Base-by-base conservation (phyloP, 2,888 invertebrate genomes). In the Drosophila parthenogenetica region DNA sequence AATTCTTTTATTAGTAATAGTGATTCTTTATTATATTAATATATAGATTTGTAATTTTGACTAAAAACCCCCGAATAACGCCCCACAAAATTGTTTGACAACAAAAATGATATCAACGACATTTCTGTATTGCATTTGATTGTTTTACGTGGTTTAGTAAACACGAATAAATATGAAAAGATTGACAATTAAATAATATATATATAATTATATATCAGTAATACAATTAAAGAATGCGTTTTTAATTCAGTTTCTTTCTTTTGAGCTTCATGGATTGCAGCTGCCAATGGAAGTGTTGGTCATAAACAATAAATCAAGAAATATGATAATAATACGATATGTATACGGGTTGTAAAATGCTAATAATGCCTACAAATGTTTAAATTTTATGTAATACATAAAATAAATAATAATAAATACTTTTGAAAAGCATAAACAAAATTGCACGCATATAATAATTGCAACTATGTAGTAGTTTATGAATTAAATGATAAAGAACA, bases 391-490 rank as follows among this genome's bases (percentile, higher is more conserved):
- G 62, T 73, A 73, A 77, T 72, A 69, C 60, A 42, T 46, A 48
- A 39, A 88, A 84, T 85, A 85, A 86, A 88, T 85, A 89, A 68
- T 72, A 78, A 77, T 84, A 75, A 81, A 89, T 86, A 84, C 85
- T 84, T 86, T 86, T 89, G 59, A 75, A 87, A 86, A 86, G 85
- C 87, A 86, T 88, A 86, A 86, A 87, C 74, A 88, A 79, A 29
- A 86, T 86, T 86, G 85, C 85, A 86, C 85, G 53, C 75, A 69
- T 69, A 51, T 73, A 88, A 86, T 76, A 88, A 77, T 87, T 84
- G 85, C 77, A 86, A 75, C 73, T 74, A 69, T 29, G 35, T 35
- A 35, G 29, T 29, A 35, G 13, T 35, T 1, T 50, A 67, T 71
- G 53, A 66, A 76, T 71, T 62, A 73, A 73, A 65, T 69, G 69